Percentiles rank a stretch among this genome's conserved stretches.
These are phyloP conservation scores for Pluvianellus socialis DNA, from an alignment of 2,113 vertebrate genomes.

Conservation along the genomic window DNA sequence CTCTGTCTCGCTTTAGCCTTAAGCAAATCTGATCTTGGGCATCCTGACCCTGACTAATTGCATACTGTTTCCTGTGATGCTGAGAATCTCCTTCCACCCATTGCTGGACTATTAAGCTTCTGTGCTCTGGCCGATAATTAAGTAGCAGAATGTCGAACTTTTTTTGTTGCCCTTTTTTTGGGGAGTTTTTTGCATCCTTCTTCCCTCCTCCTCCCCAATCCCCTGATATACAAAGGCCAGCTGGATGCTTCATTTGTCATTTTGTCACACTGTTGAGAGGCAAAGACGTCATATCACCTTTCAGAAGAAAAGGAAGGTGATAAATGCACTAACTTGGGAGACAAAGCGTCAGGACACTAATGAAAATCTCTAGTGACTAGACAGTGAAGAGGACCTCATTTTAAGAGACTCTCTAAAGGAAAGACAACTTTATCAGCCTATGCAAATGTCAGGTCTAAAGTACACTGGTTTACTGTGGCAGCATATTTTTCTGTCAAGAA, in stretches of 20 bases:
- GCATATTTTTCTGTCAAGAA: neutral
- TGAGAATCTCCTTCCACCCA: constrained; percentile 31
- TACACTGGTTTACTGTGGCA: neutral
- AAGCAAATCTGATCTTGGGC: constrained; percentile 37
- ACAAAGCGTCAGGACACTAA: neutral
- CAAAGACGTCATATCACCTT: neutral
- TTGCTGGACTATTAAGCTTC: neutral
- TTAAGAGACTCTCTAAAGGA: neutral
- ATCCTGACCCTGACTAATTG: constrained; percentile 63
- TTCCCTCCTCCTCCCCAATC: neutral
- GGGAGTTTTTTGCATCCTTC: neutral
- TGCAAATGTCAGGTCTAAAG: neutral
- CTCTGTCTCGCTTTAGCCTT: constrained; percentile 41
- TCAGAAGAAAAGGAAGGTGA: neutral
- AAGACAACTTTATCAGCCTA: constrained; percentile 10
- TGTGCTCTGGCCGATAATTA: constrained; percentile 29
- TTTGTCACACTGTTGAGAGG: neutral
- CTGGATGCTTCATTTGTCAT: constrained; percentile 29
- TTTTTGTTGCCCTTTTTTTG: neutral
- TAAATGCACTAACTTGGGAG: neutral
- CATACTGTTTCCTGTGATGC: constrained; percentile 49
- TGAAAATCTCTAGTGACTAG: neutral
- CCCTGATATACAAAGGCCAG: neutral
- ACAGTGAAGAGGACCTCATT: neutral
- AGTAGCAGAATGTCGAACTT: neutral